Evolutionary conservation across 2,888 invertebrate species (phyloP).

Genomic region (Junonia oenone): DNA sequence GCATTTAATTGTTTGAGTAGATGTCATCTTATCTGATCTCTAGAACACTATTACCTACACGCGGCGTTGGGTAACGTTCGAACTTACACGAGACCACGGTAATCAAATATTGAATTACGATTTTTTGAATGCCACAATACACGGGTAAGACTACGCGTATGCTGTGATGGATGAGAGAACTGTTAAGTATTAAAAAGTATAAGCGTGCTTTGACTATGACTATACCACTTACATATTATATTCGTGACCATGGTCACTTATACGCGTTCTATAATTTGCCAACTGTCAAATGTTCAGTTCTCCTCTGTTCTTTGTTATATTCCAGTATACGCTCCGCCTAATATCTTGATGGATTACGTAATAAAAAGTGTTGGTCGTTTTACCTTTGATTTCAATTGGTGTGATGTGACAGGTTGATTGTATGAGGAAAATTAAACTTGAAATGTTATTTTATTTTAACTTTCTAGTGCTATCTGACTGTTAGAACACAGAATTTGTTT

Average conservation of each 20-base stretch:
- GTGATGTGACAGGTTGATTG: neutral
- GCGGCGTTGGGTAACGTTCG: neutral
- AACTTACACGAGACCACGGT: slow-evolving; percentile 11
- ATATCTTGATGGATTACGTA: slow-evolving; percentile 8
- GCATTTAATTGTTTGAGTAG: neutral
- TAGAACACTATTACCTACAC: neutral
- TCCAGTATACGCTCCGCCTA: too few relatives aligned
- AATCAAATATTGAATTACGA: slow-evolving; percentile 39
- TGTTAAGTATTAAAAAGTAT: too few relatives aligned
- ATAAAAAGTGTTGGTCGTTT: neutral
- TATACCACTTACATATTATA: too few relatives aligned
- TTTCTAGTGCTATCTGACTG: neutral
- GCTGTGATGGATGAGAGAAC: too few relatives aligned
- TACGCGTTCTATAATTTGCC: too few relatives aligned
- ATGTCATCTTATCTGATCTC: slow-evolving; percentile 4
- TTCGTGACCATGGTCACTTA: too few relatives aligned
- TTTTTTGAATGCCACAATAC: slow-evolving; percentile 43
- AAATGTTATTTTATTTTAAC: neutral
- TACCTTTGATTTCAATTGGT: neutral
- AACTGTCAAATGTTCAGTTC: too few relatives aligned
- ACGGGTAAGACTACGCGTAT: slow-evolving; percentile 1
- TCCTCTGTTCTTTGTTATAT: too few relatives aligned
- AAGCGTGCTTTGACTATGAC: too few relatives aligned
- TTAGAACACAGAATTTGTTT: too few relatives aligned
- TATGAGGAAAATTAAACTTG: neutral